Conservation (phyloP, 2,113 vertebrate genomes). For the Lasiurus borealis region DNA sequence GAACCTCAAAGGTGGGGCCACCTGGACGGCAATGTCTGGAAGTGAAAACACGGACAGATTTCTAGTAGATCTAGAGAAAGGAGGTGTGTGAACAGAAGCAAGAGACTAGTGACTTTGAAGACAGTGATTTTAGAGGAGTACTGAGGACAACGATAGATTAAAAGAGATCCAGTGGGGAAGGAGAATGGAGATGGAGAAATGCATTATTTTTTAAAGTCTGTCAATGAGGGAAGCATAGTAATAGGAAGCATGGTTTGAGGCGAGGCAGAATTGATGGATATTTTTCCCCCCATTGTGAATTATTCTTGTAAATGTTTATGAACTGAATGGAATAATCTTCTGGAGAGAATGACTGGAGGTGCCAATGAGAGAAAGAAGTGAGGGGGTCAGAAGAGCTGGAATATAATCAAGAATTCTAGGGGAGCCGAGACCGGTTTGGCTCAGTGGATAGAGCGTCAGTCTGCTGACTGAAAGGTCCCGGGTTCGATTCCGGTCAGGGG, state of each 20-base stretch:
- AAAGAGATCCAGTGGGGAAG: background rate
- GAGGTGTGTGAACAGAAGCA: background rate
- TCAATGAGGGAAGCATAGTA: background rate
- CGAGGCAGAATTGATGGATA: background rate
- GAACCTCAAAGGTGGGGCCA: background rate
- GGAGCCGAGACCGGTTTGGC: too few species aligned
- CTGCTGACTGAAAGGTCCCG: too few species aligned
- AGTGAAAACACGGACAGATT: background rate
- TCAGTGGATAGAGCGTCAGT: too few species aligned
- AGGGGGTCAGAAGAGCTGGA: background rate
- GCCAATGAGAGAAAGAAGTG: background rate
- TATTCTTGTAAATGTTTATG: background rate
- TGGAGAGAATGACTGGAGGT: background rate
- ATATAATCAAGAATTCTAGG: background rate
- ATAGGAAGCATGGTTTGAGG: background rate
- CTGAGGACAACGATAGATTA: background rate
- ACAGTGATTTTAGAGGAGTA: conserved; percentile 11
- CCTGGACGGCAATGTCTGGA: background rate
- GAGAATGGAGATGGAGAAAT: background rate
- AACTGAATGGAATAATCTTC: background rate
- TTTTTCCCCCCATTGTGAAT: background rate
- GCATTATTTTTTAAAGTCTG: background rate
- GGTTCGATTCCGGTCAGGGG: too few species aligned
- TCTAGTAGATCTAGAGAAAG: background rate
- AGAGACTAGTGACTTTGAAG: conserved; percentile 9